Percentiles rank a stretch among this genome's conserved stretches.
These are phyloP conservation scores for Labia minor DNA, from an alignment of 2,888 invertebrate genomes.

Conservation along the genomic window DNA sequence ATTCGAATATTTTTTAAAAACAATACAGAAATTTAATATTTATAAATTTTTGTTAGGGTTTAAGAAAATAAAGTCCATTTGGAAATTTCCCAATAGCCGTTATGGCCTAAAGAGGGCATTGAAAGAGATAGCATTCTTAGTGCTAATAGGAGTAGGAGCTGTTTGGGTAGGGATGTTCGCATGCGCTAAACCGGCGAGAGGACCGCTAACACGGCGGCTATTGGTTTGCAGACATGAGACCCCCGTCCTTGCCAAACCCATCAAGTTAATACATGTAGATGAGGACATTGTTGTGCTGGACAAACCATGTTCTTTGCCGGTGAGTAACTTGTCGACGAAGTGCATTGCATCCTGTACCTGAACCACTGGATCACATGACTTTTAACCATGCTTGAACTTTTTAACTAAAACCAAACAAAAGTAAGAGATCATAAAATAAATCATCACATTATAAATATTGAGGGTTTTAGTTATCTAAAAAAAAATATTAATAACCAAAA, in stretches of 20 bases:
- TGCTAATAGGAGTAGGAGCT: too few relatives aligned
- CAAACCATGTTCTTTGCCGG: constrained; percentile 82
- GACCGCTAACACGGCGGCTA: constrained; percentile 20
- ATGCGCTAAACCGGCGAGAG: constrained; percentile 8
- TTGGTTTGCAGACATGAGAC: constrained; percentile 65
- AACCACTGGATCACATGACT: too few relatives aligned
- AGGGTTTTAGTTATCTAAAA: too few relatives aligned
- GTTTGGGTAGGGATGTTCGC: neutral
- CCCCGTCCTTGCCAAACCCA: constrained; percentile 66
- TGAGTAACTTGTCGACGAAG: constrained; percentile 43
- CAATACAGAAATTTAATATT: too few relatives aligned
- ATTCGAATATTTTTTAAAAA: too few relatives aligned
- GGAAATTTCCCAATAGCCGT: too few relatives aligned
- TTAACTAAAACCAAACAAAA: neutral
- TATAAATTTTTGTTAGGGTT: too few relatives aligned
- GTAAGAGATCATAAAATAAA: neutral
- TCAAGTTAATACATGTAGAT: constrained; percentile 72
- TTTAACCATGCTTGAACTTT: neutral
- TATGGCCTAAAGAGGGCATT: too few relatives aligned
- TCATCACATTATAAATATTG: too few relatives aligned
- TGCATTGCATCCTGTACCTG: neutral
- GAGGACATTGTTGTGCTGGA: constrained; percentile 79
- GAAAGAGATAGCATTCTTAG: too few relatives aligned
- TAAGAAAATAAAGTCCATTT: too few relatives aligned
- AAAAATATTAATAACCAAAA: too few relatives aligned